A percentile compares a stretch with the other conserved stretches of the same genome.
Evolutionary conservation across 2,113 vertebrate species (phyloP).

Genomic region (Murina feae): DNA sequence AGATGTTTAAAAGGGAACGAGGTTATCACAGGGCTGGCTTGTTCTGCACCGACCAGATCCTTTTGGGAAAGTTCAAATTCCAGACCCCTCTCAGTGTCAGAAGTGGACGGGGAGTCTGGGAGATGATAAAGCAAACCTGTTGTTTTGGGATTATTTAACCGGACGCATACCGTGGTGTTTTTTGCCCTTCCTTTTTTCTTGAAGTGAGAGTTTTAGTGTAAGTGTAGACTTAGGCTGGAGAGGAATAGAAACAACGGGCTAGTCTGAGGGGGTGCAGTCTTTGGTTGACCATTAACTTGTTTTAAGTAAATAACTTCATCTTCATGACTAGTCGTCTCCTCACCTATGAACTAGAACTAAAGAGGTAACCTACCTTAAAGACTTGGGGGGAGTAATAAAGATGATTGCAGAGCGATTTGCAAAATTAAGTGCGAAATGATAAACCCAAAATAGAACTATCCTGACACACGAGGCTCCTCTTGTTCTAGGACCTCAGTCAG

Average conservation of each 20-base stretch:
- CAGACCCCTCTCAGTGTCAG: background rate
- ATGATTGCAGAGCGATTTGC: background rate
- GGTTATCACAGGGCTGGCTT: constrained; percentile 33
- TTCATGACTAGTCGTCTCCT: background rate
- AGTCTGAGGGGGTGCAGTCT: background rate
- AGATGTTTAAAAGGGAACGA: constrained; percentile 53
- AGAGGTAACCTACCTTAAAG: background rate
- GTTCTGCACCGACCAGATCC: background rate
- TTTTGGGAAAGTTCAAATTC: constrained; percentile 48
- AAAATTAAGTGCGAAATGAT: background rate
- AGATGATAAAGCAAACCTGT: background rate
- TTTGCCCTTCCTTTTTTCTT: constrained; percentile 21
- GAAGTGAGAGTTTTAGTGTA: background rate
- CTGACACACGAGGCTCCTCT: background rate
- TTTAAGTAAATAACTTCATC: constrained; percentile 18
- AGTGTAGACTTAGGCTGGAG: background rate
- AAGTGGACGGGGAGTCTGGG: background rate
- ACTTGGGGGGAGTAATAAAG: background rate
- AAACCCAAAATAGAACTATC: background rate
- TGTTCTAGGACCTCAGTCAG: background rate
- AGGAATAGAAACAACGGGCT: background rate
- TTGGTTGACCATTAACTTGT: background rate
- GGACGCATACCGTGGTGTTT: background rate
- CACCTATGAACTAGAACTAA: background rate
- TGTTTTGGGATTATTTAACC: background rate